A percentile compares a stretch with the other conserved stretches of the same genome.
Evolutionary conservation across 2,888 invertebrate species (phyloP).

Genomic region (Dolichopus griseipennis): DNA sequence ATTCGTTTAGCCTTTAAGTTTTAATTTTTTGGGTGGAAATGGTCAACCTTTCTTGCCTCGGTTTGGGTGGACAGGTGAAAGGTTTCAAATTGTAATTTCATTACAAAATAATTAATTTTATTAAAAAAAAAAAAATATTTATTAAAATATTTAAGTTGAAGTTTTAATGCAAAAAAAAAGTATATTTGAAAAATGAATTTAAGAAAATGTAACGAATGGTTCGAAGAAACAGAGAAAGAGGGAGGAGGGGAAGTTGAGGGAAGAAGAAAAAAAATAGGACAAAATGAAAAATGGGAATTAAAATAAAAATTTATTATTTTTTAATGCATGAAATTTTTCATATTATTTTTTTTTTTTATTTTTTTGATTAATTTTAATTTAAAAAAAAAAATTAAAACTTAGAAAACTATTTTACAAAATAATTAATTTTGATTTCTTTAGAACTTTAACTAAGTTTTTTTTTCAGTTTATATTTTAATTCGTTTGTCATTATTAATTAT

Average conservation of each 20-base stretch:
- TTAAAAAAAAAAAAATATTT: neutral
- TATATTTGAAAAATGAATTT: neutral
- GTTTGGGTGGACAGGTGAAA: neutral
- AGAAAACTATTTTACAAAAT: too few species aligned
- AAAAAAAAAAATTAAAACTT: too few species aligned
- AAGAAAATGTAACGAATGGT: too few species aligned
- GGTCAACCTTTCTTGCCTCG: too few species aligned
- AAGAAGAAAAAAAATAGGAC: neutral
- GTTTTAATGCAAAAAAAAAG: neutral
- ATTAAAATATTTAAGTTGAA: neutral
- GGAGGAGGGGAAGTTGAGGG: neutral
- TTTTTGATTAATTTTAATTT: too few species aligned
- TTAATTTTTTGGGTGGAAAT: neutral
- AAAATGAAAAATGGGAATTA: neutral
- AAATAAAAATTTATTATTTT: too few species aligned
- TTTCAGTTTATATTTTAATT: too few species aligned
- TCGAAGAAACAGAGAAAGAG: neutral
- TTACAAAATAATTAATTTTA: slow-evolving; percentile 1
- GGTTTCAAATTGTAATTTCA: neutral
- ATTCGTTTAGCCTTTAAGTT: neutral
- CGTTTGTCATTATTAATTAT: too few species aligned
- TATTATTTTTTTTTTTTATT: too few species aligned
- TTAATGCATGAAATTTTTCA: too few species aligned
- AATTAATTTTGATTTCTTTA: too few species aligned
- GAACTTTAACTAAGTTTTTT: too few species aligned